A percentile compares a stretch with the other conserved stretches of the same genome.
Evolutionary conservation across 2,113 vertebrate species (phyloP).

Genomic region (Rhynchopsitta pachyrhyncha): DNA sequence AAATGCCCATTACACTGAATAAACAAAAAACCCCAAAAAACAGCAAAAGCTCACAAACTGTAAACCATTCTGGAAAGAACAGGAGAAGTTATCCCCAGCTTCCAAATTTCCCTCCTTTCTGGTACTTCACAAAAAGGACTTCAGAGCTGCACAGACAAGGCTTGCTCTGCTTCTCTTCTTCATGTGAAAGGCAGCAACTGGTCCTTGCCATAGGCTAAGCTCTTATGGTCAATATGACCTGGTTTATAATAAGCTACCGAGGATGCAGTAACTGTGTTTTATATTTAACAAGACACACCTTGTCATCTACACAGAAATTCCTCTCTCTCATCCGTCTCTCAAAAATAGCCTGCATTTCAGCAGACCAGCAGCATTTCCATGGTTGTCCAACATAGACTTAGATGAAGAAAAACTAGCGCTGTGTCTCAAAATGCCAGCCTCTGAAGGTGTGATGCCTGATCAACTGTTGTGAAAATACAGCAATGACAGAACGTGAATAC

Average conservation of each 20-base stretch:
- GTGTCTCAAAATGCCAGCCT: neutral
- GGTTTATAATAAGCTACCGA: neutral
- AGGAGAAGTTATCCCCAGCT: neutral
- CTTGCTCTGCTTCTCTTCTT: neutral
- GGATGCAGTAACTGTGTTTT: neutral
- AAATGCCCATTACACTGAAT: slow-evolving; percentile 43
- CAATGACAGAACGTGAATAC: accelerated
- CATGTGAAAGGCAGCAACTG: neutral
- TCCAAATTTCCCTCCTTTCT: neutral
- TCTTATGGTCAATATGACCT: neutral
- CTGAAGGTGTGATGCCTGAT: neutral
- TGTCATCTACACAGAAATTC: neutral
- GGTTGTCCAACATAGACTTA: neutral
- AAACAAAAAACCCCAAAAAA: slow-evolving; percentile 13
- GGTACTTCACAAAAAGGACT: no score
- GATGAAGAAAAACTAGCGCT: neutral
- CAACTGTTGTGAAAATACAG: neutral
- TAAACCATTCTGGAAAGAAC: neutral
- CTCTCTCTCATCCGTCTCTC: no score
- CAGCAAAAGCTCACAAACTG: neutral
- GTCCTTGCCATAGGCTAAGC: neutral
- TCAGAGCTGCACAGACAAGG: neutral
- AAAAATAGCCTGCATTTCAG: neutral
- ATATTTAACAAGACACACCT: neutral
- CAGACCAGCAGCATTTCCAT: neutral